Conservation (phyloP, 2,797 vertebrate species). For the Oreochromis mossambicus region DNA sequence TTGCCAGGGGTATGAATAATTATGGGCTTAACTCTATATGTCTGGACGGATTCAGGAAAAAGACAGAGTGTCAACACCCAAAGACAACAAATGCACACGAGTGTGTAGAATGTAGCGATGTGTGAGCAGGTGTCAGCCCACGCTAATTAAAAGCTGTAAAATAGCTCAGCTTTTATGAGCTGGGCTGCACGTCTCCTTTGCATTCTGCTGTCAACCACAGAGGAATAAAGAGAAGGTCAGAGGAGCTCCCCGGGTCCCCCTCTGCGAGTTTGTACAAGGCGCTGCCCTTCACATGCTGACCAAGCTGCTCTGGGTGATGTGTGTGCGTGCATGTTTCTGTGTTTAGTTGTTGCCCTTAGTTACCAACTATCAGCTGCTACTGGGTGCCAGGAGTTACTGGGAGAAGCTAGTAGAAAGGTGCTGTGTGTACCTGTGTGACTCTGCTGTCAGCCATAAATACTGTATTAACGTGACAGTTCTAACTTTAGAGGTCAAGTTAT, state of each 20-base stretch:
- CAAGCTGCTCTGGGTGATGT: neutral
- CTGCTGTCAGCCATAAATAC: neutral
- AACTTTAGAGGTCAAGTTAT: neutral
- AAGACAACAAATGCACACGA: neutral
- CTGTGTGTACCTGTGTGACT: neutral
- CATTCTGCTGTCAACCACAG: constrained; percentile 6
- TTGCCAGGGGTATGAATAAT: no score
- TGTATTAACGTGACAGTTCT: neutral
- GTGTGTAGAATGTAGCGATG: neutral
- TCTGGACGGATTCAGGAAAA: neutral
- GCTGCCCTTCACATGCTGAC: constrained; percentile 33
- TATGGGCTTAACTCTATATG: no score
- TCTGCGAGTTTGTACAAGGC: neutral
- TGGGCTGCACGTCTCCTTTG: neutral
- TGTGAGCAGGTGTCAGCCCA: neutral
- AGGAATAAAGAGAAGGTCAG: constrained; percentile 41
- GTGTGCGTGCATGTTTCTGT: constrained; percentile 1
- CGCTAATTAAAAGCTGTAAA: constrained; percentile 46
- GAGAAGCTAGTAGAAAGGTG: neutral
- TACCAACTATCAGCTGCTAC: neutral
- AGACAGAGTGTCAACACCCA: neutral
- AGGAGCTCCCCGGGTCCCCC: constrained; percentile 7
- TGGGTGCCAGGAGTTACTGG: neutral
- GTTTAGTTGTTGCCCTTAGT: constrained; percentile 39
- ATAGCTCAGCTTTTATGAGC: neutral